Evolutionary conservation across 2,888 invertebrate genomes (phyloP).

Genomic region (Parthenolecanium corni): DNA sequence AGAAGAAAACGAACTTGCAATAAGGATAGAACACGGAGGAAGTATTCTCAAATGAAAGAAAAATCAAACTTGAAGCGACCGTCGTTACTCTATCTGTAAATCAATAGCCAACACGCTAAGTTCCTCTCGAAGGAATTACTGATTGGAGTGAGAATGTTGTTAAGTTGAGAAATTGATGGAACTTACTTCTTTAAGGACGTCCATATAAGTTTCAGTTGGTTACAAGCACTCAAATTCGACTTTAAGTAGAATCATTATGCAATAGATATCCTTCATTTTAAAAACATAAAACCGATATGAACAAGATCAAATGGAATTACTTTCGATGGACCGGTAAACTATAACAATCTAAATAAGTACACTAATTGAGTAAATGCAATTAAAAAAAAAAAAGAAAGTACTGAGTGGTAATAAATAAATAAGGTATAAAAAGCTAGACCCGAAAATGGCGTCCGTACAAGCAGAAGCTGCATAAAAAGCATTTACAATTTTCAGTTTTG

Average conservation of each 20-base stretch:
- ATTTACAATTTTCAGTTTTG: constrained; percentile 1
- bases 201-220: constrained; percentile 17
- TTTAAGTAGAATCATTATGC: constrained; percentile 6
- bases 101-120: too few species aligned
- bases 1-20: too few species aligned
- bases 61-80: too few species aligned
- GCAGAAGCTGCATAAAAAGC: constrained; percentile 20
- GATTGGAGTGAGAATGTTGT: too few species aligned
- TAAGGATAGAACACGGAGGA: too few species aligned
- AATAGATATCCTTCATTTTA: constrained; percentile 5
- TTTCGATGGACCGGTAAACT: constrained; percentile 9
- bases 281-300: constrained; percentile 7
- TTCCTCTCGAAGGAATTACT: too few species aligned
- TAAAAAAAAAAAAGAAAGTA: constrained; percentile 6
- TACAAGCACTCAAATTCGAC: constrained; percentile 11
- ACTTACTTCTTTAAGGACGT: constrained; percentile 21
- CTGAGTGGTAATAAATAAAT: not conserved
- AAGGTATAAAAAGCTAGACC: constrained; percentile 21
- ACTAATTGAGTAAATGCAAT: constrained; percentile 13
- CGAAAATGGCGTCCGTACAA: constrained; percentile 25
- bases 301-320: constrained; percentile 2
- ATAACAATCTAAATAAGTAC: constrained; percentile 12
- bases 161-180: not conserved
- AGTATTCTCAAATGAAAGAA: too few species aligned
- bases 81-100: too few species aligned